Conservation (phyloP, 2,797 vertebrate species). For the Gadopsis marmoratus region DNA sequence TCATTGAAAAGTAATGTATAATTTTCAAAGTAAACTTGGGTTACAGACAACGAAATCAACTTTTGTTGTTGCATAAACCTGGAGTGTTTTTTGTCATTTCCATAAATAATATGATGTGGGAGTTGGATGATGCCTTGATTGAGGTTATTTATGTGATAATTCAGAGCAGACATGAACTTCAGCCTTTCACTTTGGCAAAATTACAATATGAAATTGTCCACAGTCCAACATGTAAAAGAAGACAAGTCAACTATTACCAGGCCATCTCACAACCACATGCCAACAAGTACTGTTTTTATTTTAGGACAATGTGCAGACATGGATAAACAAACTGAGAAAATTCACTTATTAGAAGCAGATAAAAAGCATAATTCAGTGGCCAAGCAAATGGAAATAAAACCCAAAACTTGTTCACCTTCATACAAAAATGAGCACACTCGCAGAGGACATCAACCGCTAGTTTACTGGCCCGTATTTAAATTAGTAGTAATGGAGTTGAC, state of each 20-base stretch:
- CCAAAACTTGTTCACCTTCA: slow-evolving; percentile 27
- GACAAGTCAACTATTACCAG: neutral
- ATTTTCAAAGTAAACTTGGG: slow-evolving; percentile 4
- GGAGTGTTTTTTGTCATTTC: neutral
- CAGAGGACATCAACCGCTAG: slow-evolving; percentile 18
- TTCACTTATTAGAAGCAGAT: slow-evolving; percentile 47
- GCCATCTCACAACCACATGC: slow-evolving; percentile 8
- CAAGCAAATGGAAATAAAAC: neutral
- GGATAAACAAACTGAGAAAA: slow-evolving; percentile 1
- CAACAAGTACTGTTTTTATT: slow-evolving; percentile 7
- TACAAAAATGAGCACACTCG: slow-evolving; percentile 30
- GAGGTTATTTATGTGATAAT: slow-evolving; percentile 13
- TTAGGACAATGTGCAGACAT: slow-evolving; percentile 1
- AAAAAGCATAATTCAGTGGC: slow-evolving; percentile 9
- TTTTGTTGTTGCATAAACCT: slow-evolving; percentile 16
- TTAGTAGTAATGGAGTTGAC: slow-evolving; percentile 38
- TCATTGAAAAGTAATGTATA: neutral
- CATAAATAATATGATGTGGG: slow-evolving; percentile 1
- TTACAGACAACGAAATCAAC: slow-evolving; percentile 12
- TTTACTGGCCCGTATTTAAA: slow-evolving; percentile 35
- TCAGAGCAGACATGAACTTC: slow-evolving; percentile 23
- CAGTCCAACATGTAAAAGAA: slow-evolving; percentile 1
- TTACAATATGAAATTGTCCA: slow-evolving; percentile 4
- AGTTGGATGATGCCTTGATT: neutral
- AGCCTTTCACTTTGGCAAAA: slow-evolving; percentile 27